These are phyloP conservation scores for Macrosoma leucophasiata DNA, from an alignment of 2,888 invertebrate genomes.

Conservation along the genomic window DNA sequence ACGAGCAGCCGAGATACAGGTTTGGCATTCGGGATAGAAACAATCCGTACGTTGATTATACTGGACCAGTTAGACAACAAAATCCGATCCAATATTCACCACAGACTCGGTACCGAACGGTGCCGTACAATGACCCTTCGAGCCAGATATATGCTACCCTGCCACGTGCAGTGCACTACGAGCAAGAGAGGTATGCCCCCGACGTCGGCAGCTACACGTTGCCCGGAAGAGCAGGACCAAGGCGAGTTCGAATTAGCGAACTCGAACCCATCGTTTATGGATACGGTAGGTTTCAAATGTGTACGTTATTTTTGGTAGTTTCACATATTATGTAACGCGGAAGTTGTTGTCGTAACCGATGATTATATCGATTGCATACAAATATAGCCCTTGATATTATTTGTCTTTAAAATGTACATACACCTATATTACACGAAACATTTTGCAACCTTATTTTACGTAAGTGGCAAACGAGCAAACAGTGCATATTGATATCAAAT, in stretches of 20 bases:
- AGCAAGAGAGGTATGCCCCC: slow-evolving; percentile 33
- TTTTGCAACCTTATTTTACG: too few species aligned
- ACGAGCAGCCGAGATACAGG: slow-evolving; percentile 40
- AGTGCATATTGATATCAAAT: too few species aligned
- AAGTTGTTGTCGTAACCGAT: background rate
- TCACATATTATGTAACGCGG: too few species aligned
- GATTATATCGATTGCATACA: too few species aligned
- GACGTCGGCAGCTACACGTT: slow-evolving; percentile 47
- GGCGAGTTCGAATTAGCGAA: slow-evolving; percentile 65
- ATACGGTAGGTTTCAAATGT: too few species aligned
- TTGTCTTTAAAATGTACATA: too few species aligned
- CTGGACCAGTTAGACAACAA: slow-evolving; percentile 37
- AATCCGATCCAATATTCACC: slow-evolving; percentile 31
- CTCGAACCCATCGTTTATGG: slow-evolving; percentile 55
- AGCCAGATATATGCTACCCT: slow-evolving; percentile 46
- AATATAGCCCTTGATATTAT: too few species aligned
- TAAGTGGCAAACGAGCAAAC: too few species aligned
- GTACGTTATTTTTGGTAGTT: too few species aligned
- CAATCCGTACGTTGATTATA: slow-evolving; percentile 48
- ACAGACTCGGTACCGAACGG: slow-evolving; percentile 39
- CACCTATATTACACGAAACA: too few species aligned
- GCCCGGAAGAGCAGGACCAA: slow-evolving; percentile 46
- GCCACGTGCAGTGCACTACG: slow-evolving; percentile 40
- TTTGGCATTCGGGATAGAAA: slow-evolving; percentile 35
- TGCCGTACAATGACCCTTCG: slow-evolving; percentile 39